phyloP scores from a whole-genome alignment of 1,140 invertebrate genomes.

The Bombyx mandarina region DNA sequence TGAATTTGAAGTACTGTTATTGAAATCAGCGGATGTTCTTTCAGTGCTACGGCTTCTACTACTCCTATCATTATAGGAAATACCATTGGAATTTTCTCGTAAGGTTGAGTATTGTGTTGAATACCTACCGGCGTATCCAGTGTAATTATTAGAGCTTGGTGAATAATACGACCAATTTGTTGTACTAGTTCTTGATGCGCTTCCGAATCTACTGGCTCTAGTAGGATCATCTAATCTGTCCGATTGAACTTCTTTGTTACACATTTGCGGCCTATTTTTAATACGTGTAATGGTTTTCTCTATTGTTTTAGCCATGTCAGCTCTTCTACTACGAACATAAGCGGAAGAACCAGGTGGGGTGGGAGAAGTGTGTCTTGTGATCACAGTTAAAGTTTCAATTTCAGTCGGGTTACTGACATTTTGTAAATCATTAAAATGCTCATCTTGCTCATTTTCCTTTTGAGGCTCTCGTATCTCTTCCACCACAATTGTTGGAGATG shows the following conservation, averaged over 20 bases:
- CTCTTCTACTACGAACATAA: conserved; percentile 76
- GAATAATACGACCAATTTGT: conserved; percentile 78
- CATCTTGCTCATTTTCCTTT: conserved; percentile 18
- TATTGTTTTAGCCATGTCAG: conserved; percentile 79
- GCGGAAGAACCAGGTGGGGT: conserved; percentile 77
- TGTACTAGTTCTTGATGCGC: conserved; percentile 69
- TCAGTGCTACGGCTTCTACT: conserved; percentile 52
- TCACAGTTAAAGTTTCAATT: conserved; percentile 72
- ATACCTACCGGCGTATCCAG: conserved; percentile 59
- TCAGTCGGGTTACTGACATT: conserved; percentile 22
- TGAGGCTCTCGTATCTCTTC: conserved; percentile 17
- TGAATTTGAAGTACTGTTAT: conserved; percentile 16
- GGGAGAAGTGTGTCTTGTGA: conserved; percentile 83
- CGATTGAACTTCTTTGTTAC: conserved; percentile 79
- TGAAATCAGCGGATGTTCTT: conserved; percentile 34
- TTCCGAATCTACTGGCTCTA: conserved; percentile 73
- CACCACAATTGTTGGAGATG: conserved; percentile 15
- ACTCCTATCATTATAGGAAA: conserved; percentile 39
- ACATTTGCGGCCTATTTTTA: conserved; percentile 69
- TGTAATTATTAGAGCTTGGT: conserved; percentile 71
- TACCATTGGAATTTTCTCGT: conserved; percentile 32
- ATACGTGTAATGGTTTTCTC: conserved; percentile 76
- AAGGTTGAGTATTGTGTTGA: conserved; percentile 56
- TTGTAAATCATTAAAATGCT: conserved; percentile 11
- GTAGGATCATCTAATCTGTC: conserved; percentile 77